Conservation (phyloP, 1,140 invertebrate species). For the Mamestra configurata region DNA sequence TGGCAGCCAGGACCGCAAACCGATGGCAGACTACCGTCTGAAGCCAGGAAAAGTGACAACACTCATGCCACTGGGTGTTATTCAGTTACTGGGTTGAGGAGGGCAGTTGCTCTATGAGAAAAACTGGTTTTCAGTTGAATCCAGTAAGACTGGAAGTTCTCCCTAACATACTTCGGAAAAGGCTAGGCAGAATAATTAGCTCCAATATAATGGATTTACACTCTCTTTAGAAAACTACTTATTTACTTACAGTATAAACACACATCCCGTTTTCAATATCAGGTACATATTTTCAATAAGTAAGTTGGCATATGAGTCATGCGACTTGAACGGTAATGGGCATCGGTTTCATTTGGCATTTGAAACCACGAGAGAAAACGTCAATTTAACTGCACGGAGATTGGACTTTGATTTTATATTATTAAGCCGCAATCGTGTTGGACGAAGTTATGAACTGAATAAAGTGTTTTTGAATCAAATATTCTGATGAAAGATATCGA, state of each 20-base stretch:
- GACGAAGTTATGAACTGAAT: background rate
- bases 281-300: slow-evolving; percentile 14
- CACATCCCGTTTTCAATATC: background rate
- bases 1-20: no score
- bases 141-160: no score
- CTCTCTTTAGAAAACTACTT: background rate
- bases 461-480: slow-evolving; percentile 14
- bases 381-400: background rate
- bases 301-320: slow-evolving; percentile 35
- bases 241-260: background rate
- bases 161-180: no score
- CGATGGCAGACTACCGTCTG: no score
- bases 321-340: background rate
- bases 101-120: no score
- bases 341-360: slow-evolving; percentile 35
- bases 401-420: slow-evolving; percentile 40
- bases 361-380: slow-evolving; percentile 35
- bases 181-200: no score
- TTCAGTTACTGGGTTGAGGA: no score
- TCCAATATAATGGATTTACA: no score
- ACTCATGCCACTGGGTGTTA: no score
- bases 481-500: background rate
- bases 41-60: no score
- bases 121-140: no score
- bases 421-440: slow-evolving; percentile 12